Base-by-base conservation (phyloP, 2,888 invertebrate species). In the Dioctria rufipes region DNA sequence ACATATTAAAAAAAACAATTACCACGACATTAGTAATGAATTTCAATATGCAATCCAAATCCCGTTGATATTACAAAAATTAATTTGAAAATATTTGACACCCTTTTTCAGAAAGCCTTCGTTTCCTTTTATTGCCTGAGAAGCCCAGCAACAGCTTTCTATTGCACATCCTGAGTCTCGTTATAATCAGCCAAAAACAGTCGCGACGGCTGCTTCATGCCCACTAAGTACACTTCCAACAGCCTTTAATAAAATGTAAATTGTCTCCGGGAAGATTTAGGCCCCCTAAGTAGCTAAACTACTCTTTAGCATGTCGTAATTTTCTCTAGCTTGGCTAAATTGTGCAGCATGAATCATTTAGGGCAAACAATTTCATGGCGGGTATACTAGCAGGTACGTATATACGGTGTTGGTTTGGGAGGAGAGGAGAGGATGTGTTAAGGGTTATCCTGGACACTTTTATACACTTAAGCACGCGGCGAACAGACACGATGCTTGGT, bases 221-320 rank as follows among this genome's bases (percentile, higher is more conserved):
- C 49, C 49, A 46, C 49, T 46, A 46, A 46, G 49, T 46, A 46
- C 49, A 60, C 25, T 13, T n/a, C 43, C 67, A 9, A 8, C 25
- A 4, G 11, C 69, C 25, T 46, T 69, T 51, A 69, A 69, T 69
- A 25, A 69, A 69, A 69, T 51, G 51, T 69, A 51, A 49, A 37
- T 46, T 51, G 49, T 39, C 54, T n/a, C 69, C 49, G 43, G 51
- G 37, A 69, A 69, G 25, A 51, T 51, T 69, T 39, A 2, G 11
- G n/a, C 11, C 4, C 11, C 54, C 9, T 54, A 54, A 54, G 54
- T 54, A 39, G 51, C 69, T 51, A 51, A 69, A 69, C 69, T 69
- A 69, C 37, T 69, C 69, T 51, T 69, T 69, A 69, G 69, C 51
- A 51, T 25, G 51, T 39, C 69, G 69, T 69, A 69, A 69, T 69